A percentile compares a stretch with the other conserved stretches of the same genome.
Conservation (phyloP, 2,113 vertebrate species). For the Xenopus laevis region DNA sequence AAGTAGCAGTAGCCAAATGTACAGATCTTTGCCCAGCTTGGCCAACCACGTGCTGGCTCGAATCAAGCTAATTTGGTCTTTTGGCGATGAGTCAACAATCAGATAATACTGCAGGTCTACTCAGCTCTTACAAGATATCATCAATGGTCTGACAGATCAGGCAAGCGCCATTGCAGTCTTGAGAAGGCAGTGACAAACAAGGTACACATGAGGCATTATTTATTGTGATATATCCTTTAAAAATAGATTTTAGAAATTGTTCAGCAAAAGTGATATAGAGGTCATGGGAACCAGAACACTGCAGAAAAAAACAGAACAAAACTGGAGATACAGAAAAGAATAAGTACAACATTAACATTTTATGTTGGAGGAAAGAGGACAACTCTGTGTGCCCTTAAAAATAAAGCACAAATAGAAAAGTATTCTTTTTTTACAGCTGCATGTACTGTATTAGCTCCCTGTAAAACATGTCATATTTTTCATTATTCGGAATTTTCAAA, state of each 20-base stretch:
- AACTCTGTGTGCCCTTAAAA: not conserved
- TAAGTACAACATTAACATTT: conserved; percentile 13
- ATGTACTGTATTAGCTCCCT: conserved; percentile 14
- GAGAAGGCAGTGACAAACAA: conserved; percentile 3
- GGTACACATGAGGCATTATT: not conserved
- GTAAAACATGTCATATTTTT: conserved; percentile 1
- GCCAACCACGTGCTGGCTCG: too few relatives aligned
- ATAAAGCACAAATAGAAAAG: conserved; percentile 11
- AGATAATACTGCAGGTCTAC: too few relatives aligned
- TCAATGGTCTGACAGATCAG: too few relatives aligned
- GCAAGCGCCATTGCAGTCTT: too few relatives aligned
- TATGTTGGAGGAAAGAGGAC: conserved; percentile 39
- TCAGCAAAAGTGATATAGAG: conserved; percentile 35
- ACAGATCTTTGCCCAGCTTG: too few relatives aligned
- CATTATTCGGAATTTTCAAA: conserved; percentile 8
- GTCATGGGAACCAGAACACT: conserved; percentile 27
- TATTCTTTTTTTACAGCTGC: conserved; percentile 46
- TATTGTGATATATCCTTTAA: conserved; percentile 1
- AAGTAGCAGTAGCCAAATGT: too few relatives aligned
- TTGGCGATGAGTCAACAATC: too few relatives aligned
- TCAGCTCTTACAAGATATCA: too few relatives aligned
- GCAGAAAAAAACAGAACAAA: conserved; percentile 6
- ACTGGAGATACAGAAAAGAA: conserved; percentile 22
- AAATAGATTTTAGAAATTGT: conserved; percentile 20
- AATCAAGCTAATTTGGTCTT: too few relatives aligned